Conservation (phyloP, 2,888 invertebrate species). For the Bombylius major region DNA sequence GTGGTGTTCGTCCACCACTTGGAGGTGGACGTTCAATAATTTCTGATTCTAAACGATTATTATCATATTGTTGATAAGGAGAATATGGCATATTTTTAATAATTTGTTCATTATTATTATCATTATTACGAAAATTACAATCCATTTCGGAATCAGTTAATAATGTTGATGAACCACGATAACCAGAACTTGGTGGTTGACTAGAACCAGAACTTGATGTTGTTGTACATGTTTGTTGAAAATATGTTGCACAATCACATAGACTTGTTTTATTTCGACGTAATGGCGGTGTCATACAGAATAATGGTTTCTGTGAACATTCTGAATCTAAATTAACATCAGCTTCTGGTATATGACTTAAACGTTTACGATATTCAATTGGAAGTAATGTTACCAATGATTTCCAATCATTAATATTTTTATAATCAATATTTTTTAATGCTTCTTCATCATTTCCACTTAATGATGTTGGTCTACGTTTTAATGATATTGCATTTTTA, state of each 20-base stretch:
- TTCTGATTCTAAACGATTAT: constrained; percentile 49
- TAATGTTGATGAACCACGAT: constrained; percentile 74
- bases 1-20: constrained; percentile 51
- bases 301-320: constrained; percentile 42
- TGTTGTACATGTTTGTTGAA: constrained; percentile 18
- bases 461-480: constrained; percentile 58
- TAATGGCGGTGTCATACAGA: constrained; percentile 44
- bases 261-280: constrained; percentile 44
- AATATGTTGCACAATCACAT: constrained; percentile 34
- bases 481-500: constrained; percentile 46
- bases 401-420: constrained; percentile 87
- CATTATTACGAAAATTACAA: constrained; percentile 25
- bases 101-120: constrained; percentile 12
- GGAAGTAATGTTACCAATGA: constrained; percentile 81
- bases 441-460: constrained; percentile 67
- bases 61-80: constrained; percentile 62
- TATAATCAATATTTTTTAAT: constrained; percentile 64
- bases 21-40: constrained; percentile 43
- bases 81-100: constrained; percentile 47
- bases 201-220: constrained; percentile 39
- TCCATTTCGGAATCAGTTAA: constrained; percentile 52
- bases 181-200: constrained; percentile 76
- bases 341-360: constrained; percentile 67
- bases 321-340: constrained; percentile 38
- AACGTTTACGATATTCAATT: constrained; percentile 63